Evolutionary conservation across 1,140 invertebrate species (phyloP).

Genomic region (Drosophila lacteicornis): DNA sequence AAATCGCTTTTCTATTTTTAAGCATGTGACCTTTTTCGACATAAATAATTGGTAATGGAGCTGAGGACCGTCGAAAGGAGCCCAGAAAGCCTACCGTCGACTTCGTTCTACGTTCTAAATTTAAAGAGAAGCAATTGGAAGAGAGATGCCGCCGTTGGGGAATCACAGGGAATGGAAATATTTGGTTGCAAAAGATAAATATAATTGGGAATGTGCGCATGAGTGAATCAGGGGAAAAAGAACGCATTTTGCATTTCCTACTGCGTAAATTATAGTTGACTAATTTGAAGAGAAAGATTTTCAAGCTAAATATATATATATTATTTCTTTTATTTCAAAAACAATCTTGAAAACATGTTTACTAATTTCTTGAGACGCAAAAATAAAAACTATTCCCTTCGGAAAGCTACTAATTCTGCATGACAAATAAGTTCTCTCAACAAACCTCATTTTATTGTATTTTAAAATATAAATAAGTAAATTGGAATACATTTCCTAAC

Average conservation of each 20-base stretch:
- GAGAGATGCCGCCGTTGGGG: not conserved
- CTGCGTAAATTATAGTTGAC: slow-evolving; percentile 17
- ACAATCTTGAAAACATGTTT: slow-evolving; percentile 3
- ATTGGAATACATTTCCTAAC: not conserved
- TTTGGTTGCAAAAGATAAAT: slow-evolving; percentile 26
- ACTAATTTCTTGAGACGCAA: not conserved
- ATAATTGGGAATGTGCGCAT: slow-evolving; percentile 7
- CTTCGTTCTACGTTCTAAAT: slow-evolving; percentile 48
- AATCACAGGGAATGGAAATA: slow-evolving; percentile 30
- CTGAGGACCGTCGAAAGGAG: slow-evolving; percentile 24
- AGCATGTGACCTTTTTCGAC: slow-evolving; percentile 67
- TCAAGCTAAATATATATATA: not conserved
- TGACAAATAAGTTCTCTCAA: not conserved
- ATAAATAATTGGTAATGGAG: slow-evolving; percentile 63
- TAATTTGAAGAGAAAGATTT: not conserved
- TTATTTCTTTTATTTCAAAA: not conserved
- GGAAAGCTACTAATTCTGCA: too few relatives aligned
- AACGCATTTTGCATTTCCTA: slow-evolving; percentile 17
- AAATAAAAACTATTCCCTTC: not conserved
- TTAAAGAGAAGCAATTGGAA: slow-evolving; percentile 37
- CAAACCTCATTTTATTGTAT: too few relatives aligned
- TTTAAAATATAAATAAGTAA: not conserved
- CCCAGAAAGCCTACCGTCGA: slow-evolving; percentile 25
- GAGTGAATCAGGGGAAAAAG: slow-evolving; percentile 10
- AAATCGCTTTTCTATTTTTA: slow-evolving; percentile 74